Evolutionary conservation across 2,888 invertebrate genomes (phyloP).

Genomic region (Parasteatoda lunata): DNA sequence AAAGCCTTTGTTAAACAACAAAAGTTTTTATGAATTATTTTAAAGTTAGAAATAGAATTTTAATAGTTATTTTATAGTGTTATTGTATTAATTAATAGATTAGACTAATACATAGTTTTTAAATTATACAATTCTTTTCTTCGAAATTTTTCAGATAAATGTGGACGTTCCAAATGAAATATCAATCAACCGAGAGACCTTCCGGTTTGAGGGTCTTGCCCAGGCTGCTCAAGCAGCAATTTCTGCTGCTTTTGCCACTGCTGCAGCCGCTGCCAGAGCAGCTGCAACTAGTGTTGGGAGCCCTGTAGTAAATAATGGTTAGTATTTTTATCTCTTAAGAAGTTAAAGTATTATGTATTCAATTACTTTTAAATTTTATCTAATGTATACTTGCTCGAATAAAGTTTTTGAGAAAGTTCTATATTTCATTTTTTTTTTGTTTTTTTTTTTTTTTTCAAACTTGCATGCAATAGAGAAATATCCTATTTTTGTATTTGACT

Average conservation of each 20-base stretch:
- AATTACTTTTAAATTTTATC: neutral
- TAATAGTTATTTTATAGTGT: no score
- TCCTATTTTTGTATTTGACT: neutral
- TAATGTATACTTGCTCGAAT: neutral
- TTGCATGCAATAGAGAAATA: neutral
- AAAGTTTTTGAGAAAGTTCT: neutral
- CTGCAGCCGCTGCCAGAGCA: constrained; percentile 52
- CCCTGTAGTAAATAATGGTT: constrained; percentile 2
- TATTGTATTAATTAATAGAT: no score
- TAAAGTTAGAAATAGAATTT: no score
- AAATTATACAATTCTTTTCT: neutral
- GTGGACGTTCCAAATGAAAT: neutral
- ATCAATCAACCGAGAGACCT: neutral
- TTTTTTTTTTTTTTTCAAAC: no score
- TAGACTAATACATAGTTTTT: no score
- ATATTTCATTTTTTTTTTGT: neutral
- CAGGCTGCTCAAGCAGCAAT: constrained; percentile 73
- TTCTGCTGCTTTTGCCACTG: constrained; percentile 73
- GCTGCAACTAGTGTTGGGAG: constrained; percentile 18
- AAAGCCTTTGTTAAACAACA: no score
- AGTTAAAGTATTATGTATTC: neutral
- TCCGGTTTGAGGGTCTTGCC: constrained; percentile 56
- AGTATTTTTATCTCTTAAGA: neutral
- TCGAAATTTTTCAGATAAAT: constrained; percentile 14
- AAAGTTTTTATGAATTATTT: no score